Base-by-base conservation (phyloP, 2,797 vertebrate genomes). In the Champsocephalus esox region DNA sequence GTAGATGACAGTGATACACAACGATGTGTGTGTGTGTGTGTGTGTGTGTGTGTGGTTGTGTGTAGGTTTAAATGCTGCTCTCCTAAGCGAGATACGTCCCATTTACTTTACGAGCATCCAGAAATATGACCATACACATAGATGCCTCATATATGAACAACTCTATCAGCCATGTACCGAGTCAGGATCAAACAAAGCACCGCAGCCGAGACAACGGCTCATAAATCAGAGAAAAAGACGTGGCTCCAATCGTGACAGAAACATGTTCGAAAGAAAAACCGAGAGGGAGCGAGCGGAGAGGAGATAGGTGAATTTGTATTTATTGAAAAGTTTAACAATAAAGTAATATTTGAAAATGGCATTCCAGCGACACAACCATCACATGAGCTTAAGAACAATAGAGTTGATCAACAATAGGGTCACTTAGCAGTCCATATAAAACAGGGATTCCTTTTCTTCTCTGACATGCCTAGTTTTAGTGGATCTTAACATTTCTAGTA, bases 1-100 rank as follows among this genome's bases (percentile, higher is more conserved):
- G 61, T 76, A 70, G 74, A 71, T 87, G 89, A 90, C 90, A 92
- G 82, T 73, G 63, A 74, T 57, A 68, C 68, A 66, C 67, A 55
- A 21, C n/a, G 10, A 21, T 38, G 10, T 28, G 4, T 28, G 28
- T 28, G 28, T 28, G 28, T 4, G 28, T 28, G 28, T 28, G 28
- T 28, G 28, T 52, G 34, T 6, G 9, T 51, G 68, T 57, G 45
- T 65, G 70, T 76, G 46, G 14, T 46, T 21, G 28, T 21, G 65
- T 19, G 65, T 54, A 34, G 51, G 24, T 46, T 73, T 57, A 49
- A 19, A 28, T 32, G n/a, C 69, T 74, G 50, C 49, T 68, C 34
- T 14, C 34, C 62, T 75, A 32, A 59, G 65, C 4, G 0, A 19
- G n/a, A 16, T 45, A 2, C 17, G 75, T 21, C 50, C 43, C 19